Conservation (phyloP, 2,113 vertebrate genomes). For the Alaudala cheleensis region DNA sequence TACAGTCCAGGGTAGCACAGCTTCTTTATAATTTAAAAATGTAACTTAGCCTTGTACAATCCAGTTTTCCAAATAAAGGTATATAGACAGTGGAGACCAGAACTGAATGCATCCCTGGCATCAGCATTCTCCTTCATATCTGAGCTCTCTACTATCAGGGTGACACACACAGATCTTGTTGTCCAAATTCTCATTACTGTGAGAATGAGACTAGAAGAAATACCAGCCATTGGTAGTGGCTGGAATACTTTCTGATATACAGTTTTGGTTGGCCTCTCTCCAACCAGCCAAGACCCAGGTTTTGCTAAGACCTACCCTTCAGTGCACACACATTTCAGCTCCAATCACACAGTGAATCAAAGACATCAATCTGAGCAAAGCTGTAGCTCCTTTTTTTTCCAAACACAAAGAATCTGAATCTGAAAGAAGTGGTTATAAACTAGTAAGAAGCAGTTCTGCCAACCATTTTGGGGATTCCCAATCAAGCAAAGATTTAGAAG, state of each 20-base stretch:
- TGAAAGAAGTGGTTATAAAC: background rate
- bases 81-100: background rate
- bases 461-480: background rate
- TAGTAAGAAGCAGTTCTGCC: background rate
- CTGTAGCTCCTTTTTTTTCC: background rate
- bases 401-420: background rate
- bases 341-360: background rate
- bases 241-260: background rate
- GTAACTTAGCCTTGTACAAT: background rate
- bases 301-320: background rate
- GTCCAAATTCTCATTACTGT: background rate
- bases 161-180: background rate
- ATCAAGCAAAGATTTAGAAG: background rate
- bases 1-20: rapidly evolving
- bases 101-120: background rate
- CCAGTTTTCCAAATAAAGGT: background rate
- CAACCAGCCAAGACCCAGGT: background rate
- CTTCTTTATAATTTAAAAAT: background rate
- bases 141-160: background rate
- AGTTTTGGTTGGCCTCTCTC: background rate
- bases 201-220: background rate
- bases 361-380: background rate
- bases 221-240: background rate
- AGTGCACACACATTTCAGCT: background rate
- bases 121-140: background rate